A percentile compares a stretch with the other conserved stretches of the same genome.
These are phyloP conservation scores for Colletes gigas DNA, from an alignment of 1,140 invertebrate species.

Conservation along the genomic window DNA sequence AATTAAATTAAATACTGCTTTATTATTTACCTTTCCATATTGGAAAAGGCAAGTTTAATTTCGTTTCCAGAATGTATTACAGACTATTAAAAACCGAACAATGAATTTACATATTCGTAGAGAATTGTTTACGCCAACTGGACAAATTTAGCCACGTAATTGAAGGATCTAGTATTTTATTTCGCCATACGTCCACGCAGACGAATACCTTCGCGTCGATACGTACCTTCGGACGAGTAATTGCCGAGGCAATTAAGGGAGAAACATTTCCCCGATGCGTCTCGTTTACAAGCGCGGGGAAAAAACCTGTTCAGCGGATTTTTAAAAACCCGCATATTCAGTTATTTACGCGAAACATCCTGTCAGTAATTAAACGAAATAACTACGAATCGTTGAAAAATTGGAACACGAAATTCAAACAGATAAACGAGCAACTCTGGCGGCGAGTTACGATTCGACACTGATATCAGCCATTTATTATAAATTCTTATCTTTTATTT, in stretches of 20 bases:
- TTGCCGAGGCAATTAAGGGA: not conserved
- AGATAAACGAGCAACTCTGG: conserved; percentile 1
- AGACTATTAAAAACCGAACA: too few relatives aligned
- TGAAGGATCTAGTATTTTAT: not conserved
- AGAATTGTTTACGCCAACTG: too few relatives aligned
- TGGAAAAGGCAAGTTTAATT: too few relatives aligned
- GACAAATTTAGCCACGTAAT: too few relatives aligned
- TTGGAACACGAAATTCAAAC: not conserved
- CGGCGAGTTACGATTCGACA: not conserved
- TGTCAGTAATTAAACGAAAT: not conserved
- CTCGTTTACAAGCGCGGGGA: not conserved
- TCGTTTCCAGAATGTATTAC: too few relatives aligned
- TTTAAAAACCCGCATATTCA: not conserved
- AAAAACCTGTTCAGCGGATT: not conserved
- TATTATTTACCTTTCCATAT: too few relatives aligned
- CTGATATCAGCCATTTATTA: too few relatives aligned
- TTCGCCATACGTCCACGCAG: too few relatives aligned
- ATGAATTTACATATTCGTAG: too few relatives aligned
- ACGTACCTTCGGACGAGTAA: not conserved
- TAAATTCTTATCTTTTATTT: too few relatives aligned
- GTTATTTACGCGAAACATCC: not conserved
- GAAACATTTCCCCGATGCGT: not conserved
- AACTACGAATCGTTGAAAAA: not conserved
- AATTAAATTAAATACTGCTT: too few relatives aligned
- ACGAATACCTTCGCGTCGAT: not conserved